A percentile compares a stretch with the other conserved stretches of the same genome.
Conservation (phyloP, 2,113 vertebrate species). For the Entomyzon cyanotis region DNA sequence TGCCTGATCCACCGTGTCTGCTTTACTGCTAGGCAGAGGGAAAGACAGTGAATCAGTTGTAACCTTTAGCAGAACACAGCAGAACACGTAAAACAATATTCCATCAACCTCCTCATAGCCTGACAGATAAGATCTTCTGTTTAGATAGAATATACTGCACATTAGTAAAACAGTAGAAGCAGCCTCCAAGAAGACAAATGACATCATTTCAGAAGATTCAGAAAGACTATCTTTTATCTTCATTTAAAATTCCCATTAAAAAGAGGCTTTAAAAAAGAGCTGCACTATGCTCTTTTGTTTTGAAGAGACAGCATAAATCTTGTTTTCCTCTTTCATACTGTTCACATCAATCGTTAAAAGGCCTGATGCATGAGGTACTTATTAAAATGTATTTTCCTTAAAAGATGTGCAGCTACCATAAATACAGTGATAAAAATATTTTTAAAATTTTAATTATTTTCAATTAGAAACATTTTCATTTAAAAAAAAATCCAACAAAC, state of each 20-base stretch:
- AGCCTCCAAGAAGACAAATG: slow-evolving; percentile 1
- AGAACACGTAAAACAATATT: not conserved
- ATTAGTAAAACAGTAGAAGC: not conserved
- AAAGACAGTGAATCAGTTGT: not conserved
- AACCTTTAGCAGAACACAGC: slow-evolving; percentile 6
- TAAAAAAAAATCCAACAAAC: fast-evolving
- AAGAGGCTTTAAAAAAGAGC: slow-evolving; percentile 8
- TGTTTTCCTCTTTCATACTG: slow-evolving; percentile 7
- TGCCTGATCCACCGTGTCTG: not conserved
- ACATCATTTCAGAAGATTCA: slow-evolving; percentile 27
- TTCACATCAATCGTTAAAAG: not conserved
- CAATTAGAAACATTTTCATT: not conserved
- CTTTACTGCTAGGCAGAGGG: not conserved
- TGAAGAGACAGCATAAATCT: slow-evolving; percentile 20
- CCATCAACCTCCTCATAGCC: not conserved
- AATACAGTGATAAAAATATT: not conserved
- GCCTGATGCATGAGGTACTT: not conserved
- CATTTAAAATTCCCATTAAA: slow-evolving; percentile 19
- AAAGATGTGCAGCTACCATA: not conserved
- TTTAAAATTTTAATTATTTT: not conserved
- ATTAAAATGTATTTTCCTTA: not conserved
- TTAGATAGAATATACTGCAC: slow-evolving; percentile 3
- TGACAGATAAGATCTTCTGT: not conserved
- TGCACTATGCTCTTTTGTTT: slow-evolving; percentile 9
- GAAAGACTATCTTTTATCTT: slow-evolving; percentile 14